Evolutionary conservation across 2,113 vertebrate genomes (phyloP).

Genomic region (Lathamus discolor): DNA sequence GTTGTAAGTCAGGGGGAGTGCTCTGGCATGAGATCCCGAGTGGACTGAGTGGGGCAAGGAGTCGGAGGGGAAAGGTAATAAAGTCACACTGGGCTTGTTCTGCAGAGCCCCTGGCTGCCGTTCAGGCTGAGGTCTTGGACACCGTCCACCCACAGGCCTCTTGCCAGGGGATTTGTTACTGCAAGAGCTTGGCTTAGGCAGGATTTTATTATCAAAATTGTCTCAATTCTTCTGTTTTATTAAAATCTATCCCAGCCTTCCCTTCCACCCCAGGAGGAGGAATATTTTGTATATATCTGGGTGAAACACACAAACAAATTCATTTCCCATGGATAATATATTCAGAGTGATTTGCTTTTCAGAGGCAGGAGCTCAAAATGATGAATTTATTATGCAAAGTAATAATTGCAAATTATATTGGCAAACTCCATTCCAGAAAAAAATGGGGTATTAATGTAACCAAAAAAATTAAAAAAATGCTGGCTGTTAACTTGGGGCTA

Average conservation of each 20-base stretch:
- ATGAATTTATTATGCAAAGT: slow-evolving; percentile 64
- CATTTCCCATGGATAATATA: slow-evolving; percentile 50
- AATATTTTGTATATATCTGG: slow-evolving; percentile 50
- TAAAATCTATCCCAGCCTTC: slow-evolving; percentile 37
- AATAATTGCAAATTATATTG: slow-evolving; percentile 63
- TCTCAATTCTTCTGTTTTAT: slow-evolving; percentile 53
- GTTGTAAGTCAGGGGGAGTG: not conserved
- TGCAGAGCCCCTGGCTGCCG: slow-evolving; percentile 42
- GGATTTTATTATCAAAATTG: slow-evolving; percentile 63
- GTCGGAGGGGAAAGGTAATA: slow-evolving; percentile 65
- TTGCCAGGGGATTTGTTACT: slow-evolving; percentile 67
- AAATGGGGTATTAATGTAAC: slow-evolving; percentile 33
- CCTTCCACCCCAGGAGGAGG: slow-evolving; percentile 11
- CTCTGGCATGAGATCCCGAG: not conserved
- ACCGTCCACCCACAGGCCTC: slow-evolving; percentile 34
- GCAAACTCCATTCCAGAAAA: slow-evolving; percentile 47
- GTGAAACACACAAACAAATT: slow-evolving; percentile 60
- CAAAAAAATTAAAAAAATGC: slow-evolving; percentile 63
- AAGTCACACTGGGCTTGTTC: slow-evolving; percentile 31
- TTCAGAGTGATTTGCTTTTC: slow-evolving; percentile 55
- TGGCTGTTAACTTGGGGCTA: slow-evolving; percentile 38
- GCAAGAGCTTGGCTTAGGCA: slow-evolving; percentile 43
- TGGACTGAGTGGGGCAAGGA: not conserved
- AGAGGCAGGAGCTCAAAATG: slow-evolving; percentile 31
- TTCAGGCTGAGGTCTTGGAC: slow-evolving; percentile 66